Base-by-base conservation (phyloP, 1,140 invertebrate species). In the Acromyrmex heyeri region DNA sequence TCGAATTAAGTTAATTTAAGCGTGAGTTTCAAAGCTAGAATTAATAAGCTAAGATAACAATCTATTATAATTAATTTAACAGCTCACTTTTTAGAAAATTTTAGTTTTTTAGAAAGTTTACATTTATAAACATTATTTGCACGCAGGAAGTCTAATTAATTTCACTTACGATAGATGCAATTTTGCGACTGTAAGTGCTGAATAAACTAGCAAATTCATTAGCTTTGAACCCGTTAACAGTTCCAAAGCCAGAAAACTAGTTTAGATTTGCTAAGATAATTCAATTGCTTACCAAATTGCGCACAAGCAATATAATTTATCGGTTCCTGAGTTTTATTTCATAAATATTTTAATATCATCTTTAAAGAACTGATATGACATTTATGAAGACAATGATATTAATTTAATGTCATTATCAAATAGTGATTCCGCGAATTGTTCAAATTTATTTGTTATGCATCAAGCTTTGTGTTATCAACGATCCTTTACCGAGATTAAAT, bases 401-500 rank as follows among this genome's bases (percentile, higher is more conserved):
- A 59, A 48, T 61, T 59, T 24, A 61, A 59, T 38, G 0, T 44
- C 38, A 44, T 44, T 38, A 38, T 44, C 38, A 44, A 44, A 44
- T 44, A 2, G 8, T 44, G 0, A 73, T 76, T 55, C 2, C 16
- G 44, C 8, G 24, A 53, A 1, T 53, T 7, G 48, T 53, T 6
- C 16, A 16, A 55, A 30, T 57, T 57, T 53, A 27, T 27, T 72
- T 61, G n/a, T 59, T 59, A 27, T 12, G 30, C 55, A 44, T 59
- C 53, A 30, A 65, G 12, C 53, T 30, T 38, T 18, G 27, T 16
- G 21, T 34, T 79, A 67, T 16, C 57, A 38, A 48, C 6, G 14
- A 65, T 34, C 12, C 44, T 65, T 79, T 62, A 34, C 18, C 24
- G 27, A 34, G 16, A 70, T 70, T 81, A 59, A 70, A 81, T 44